Evolutionary conservation across 1,140 invertebrate species (phyloP).

Genomic region (Caligus rogercresseyi): DNA sequence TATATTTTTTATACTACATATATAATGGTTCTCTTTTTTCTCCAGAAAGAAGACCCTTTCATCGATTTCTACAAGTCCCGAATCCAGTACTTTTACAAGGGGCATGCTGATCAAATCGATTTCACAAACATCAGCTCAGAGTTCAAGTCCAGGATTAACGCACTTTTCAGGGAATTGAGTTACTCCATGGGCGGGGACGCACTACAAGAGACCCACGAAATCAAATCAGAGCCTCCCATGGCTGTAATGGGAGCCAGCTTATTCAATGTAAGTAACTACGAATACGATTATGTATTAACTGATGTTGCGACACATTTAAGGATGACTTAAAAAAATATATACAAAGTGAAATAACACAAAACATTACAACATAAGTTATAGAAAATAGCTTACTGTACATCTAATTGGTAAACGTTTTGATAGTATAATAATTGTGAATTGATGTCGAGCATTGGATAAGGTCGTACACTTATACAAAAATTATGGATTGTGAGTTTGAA

Average conservation of each 20-base stretch:
- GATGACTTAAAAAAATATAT: too few relatives aligned
- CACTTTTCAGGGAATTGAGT: background rate
- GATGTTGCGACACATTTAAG: too few relatives aligned
- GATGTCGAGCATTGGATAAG: too few relatives aligned
- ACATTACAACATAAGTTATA: too few relatives aligned
- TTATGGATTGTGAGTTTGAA: too few relatives aligned
- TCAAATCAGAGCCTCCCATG: background rate
- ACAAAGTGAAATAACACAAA: too few relatives aligned
- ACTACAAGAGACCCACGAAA: background rate
- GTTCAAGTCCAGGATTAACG: background rate
- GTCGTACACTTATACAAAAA: too few relatives aligned
- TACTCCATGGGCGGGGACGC: background rate
- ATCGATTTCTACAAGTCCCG: conserved; percentile 13
- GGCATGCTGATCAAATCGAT: background rate
- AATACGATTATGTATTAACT: background rate
- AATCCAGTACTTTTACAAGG: conserved; percentile 9
- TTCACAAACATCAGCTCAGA: background rate
- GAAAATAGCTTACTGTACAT: too few relatives aligned
- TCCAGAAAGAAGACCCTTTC: conserved; percentile 14
- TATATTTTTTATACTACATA: too few relatives aligned
- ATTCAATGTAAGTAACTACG: conserved; percentile 5
- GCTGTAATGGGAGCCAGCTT: conserved; percentile 1
- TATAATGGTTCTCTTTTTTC: too few relatives aligned
- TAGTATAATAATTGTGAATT: too few relatives aligned
- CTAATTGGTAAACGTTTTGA: too few relatives aligned